Base-by-base conservation (phyloP, 2,888 invertebrate genomes). In the Troglohyphantes excavatus region DNA sequence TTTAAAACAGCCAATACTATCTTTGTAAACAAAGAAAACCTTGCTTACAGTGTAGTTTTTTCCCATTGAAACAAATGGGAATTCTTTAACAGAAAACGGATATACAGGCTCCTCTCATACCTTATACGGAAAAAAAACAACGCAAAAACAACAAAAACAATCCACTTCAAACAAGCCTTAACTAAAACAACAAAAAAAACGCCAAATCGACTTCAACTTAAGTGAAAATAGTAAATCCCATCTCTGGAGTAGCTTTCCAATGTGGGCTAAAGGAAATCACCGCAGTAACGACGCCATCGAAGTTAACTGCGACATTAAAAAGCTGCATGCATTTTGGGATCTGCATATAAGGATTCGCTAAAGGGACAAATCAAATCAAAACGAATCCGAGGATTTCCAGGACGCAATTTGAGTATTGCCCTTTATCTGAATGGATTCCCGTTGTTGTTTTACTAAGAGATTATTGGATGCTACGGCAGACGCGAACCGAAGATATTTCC, bases 231-330 rank as follows among this genome's bases (percentile, higher is more conserved):
- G 39, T 23, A 70, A 72, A 72, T 46, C 72, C 72, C 26, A 26
- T 72, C 68, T 72, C 9, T 46, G 46, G 17, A 46, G 46, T 21
- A 70, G 70, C 72, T 43, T 72, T n/a, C n/a, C n/a, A n/a, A n/a
- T n/a, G n/a, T n/a, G n/a, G n/a, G 19, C 70, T 43, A 46, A 46
- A 21, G 46, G 46, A 72, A 72, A 72, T 46, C 23, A 39, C 43
- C 72, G 26, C 72, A 72, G 63, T 78, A 78, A 65, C 63, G 61
- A 39, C 17, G n/a, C 75, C 33, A 67, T 79, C 46, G 39, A 67
- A 67, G 79, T 79, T 79, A 79, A 79, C 79, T 79, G 61, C 59
- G 59, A 75, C 75, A 75, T 67, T 67, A 79, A 79, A 46, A 23
- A 79, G 67, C 39, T 19, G 27, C 26, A 67, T 46, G 29, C 27